Evolutionary conservation across 2,797 vertebrate species (phyloP).

Genomic region (Apodemus agrarius): DNA sequence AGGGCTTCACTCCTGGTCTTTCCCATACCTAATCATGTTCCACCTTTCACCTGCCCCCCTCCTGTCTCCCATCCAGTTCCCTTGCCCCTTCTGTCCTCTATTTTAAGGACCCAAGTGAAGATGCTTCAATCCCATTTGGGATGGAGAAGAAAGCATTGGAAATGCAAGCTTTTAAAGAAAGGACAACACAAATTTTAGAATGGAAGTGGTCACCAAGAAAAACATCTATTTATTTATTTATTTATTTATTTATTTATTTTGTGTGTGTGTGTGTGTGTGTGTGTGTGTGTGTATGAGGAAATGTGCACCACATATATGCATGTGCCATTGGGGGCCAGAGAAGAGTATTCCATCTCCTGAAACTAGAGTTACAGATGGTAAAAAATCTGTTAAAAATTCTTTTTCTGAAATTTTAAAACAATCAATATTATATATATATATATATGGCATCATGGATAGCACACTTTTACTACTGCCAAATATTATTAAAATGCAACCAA

Average conservation of each 20-base stretch:
- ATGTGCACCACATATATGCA: not conserved
- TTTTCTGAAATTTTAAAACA: slow-evolving; percentile 29
- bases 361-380: too few species aligned
- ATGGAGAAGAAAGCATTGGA: too few species aligned
- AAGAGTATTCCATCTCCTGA: not conserved
- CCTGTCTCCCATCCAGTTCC: too few species aligned
- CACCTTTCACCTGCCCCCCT: too few species aligned
- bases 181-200: not conserved
- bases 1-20: too few species aligned
- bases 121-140: too few species aligned
- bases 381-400: not conserved
- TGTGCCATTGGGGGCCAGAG: not conserved
- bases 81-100: too few species aligned
- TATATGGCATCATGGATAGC: not conserved
- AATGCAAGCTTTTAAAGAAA: not conserved
- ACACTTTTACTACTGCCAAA: not conserved
- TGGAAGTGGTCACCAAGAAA: not conserved
- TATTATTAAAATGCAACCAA: slow-evolving; percentile 4
- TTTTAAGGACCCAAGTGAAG: too few species aligned
- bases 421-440: too few species aligned
- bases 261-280: not conserved
- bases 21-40: too few species aligned
- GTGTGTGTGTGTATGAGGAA: not conserved
- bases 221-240: not conserved
- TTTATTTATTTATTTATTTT: not conserved